phyloP scores from a whole-genome alignment of 2,797 vertebrate genomes.

The Halcyon smyrnensis region DNA sequence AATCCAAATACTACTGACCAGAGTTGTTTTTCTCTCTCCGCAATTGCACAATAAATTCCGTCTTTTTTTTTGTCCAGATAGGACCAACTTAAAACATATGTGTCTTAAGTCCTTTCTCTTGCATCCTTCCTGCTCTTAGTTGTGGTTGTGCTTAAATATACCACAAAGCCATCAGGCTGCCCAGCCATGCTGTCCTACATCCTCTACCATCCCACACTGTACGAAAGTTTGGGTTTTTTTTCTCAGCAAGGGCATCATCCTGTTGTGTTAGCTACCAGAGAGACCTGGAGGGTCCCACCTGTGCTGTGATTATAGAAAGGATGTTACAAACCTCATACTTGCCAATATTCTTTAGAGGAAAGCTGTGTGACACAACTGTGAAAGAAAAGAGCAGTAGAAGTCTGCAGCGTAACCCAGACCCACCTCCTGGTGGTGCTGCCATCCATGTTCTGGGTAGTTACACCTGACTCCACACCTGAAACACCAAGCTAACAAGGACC shows the following conservation, averaged over 20 bases:
- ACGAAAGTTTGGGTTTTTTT: background rate
- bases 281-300: background rate
- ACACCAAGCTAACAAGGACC: background rate
- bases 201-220: background rate
- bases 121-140: background rate
- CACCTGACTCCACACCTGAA: no score
- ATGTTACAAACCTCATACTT: background rate
- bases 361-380: rapidly evolving
- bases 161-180: background rate
- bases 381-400: background rate
- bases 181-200: background rate
- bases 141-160: background rate
- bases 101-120: background rate
- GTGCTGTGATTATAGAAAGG: background rate
- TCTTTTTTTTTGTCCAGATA: background rate
- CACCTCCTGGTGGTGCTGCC: background rate
- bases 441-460: background rate
- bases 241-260: background rate
- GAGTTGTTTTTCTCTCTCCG: background rate
- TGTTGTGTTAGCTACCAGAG: background rate
- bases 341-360: background rate
- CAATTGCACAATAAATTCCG: background rate
- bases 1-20: background rate
- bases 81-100: background rate
- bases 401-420: background rate